Evolutionary conservation across 2,888 invertebrate species (phyloP), one percentile per base, ranked within the genome.

Genomic region (Thera obeliscata): DNA sequence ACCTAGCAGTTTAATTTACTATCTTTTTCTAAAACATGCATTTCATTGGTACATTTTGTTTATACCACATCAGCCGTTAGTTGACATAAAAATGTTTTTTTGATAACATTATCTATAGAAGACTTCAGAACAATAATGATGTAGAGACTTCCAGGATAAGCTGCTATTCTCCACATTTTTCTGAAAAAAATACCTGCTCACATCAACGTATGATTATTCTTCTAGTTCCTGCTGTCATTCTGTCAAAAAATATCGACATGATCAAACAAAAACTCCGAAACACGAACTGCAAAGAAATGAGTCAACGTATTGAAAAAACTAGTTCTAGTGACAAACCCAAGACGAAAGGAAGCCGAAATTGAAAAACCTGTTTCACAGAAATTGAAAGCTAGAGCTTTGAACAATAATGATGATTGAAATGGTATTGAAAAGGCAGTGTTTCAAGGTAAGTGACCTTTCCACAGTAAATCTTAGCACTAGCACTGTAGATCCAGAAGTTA

Each of bases 391-490:
- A 72, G 75, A 70, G 71, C 69, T 73, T 72, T 62, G 56, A 74
- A 71, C 60, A 66, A 61, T 66, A 69, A 75, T 70, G 70, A 71
- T 60, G 66, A 57, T 69, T 70, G 70, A 68, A 69, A 75, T 72
- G 73, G 73, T 72, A 75, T 72, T 73, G 72, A 71, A 74, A 74
- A 74, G 71, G 74, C 75, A 74, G 72, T 75, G 72, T 75, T 74
- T 71, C 74, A 90, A 90, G 92, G 92, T 91, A 91, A 89, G 90
- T 90, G 91, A 91, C 89, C 92, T 91, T 89, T 89, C 81, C 87
- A 85, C 84, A 79, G 86, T 83, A 89, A 87, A 90, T 90, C 91
- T 91, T 88, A 83, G 89, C 86, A 88, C 89, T 88, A 86, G 86
- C 88, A 89, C 89, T 87, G 88, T 87, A 87, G 86, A 90, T 89